These are phyloP conservation scores for Triplophysa yarkandensis DNA, from an alignment of 2,797 vertebrate species.

Conservation along the genomic window DNA sequence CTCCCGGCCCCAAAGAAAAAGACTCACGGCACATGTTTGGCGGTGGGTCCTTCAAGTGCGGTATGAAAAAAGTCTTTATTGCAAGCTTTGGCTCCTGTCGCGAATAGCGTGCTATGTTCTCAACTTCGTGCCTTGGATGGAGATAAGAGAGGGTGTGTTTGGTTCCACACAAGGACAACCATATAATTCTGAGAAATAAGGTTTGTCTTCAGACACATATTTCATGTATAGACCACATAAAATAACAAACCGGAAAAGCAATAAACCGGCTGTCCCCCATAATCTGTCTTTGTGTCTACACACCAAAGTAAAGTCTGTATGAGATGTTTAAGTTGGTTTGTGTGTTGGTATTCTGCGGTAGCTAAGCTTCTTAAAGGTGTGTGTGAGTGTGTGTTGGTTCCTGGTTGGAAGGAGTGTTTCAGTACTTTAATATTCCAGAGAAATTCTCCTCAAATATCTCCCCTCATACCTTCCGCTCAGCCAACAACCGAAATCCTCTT, in stretches of 20 bases:
- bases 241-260: slow-evolving; percentile 46
- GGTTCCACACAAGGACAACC: slow-evolving; percentile 48
- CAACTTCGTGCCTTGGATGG: slow-evolving; percentile 44
- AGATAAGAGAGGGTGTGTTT: slow-evolving; percentile 48
- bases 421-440: slow-evolving; percentile 68
- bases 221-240: slow-evolving; percentile 42
- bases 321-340: slow-evolving; percentile 15
- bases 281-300: slow-evolving; percentile 23
- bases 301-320: slow-evolving; percentile 30
- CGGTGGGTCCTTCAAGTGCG: slow-evolving; percentile 38
- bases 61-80: slow-evolving; percentile 52
- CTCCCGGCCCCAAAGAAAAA: slow-evolving; percentile 14
- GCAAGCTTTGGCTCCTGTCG: slow-evolving; percentile 40
- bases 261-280: slow-evolving; percentile 5
- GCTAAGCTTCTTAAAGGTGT: slow-evolving; percentile 43
- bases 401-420: slow-evolving; percentile 67
- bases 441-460: slow-evolving; percentile 52
- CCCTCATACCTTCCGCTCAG: slow-evolving; percentile 40
- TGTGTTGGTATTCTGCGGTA: slow-evolving; percentile 46
- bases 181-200: slow-evolving; percentile 42
- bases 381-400: slow-evolving; percentile 50
- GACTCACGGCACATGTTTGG: slow-evolving; percentile 25
- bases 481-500: slow-evolving; percentile 54
- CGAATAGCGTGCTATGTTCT: slow-evolving; percentile 48
- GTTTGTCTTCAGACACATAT: slow-evolving; percentile 35